A percentile compares a stretch with the other conserved stretches of the same genome.
phyloP scores from a whole-genome alignment of 2,797 vertebrate species.

The Hephaestus fuliginosus region DNA sequence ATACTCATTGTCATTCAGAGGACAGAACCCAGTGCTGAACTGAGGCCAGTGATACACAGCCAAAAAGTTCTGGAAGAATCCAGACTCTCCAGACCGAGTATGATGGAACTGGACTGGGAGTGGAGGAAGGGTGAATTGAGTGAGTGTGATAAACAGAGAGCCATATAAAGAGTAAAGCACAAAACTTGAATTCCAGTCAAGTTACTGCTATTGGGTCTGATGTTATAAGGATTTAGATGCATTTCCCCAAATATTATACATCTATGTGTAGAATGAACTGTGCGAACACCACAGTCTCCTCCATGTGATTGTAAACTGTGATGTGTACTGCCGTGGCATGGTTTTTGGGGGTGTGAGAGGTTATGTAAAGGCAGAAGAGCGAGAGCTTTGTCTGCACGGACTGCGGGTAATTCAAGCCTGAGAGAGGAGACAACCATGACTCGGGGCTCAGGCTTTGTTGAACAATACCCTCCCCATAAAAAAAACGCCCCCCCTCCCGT shows the following conservation, averaged over 20 bases:
- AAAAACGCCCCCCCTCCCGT: slow-evolving; percentile 48
- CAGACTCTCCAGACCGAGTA: slow-evolving; percentile 11
- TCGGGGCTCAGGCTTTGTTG: slow-evolving; percentile 42
- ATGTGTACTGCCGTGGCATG: slow-evolving; percentile 28
- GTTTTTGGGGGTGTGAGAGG: slow-evolving; percentile 57
- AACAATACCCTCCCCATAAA: slow-evolving; percentile 64
- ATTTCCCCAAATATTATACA: not conserved
- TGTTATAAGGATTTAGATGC: not conserved
- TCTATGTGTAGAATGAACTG: slow-evolving; percentile 9
- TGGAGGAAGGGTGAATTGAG: slow-evolving; percentile 4
- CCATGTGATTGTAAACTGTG: slow-evolving; percentile 34
- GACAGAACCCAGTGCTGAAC: slow-evolving; percentile 48
- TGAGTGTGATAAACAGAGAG: slow-evolving; percentile 20
- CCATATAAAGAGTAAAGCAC: slow-evolving; percentile 1
- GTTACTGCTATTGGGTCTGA: not conserved
- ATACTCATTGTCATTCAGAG: slow-evolving; percentile 63
- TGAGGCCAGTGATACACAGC: slow-evolving; percentile 41
- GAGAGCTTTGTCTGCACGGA: slow-evolving; percentile 68
- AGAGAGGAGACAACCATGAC: slow-evolving; percentile 71
- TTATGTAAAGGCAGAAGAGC: slow-evolving; percentile 79
- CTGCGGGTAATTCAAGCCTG: slow-evolving; percentile 64
- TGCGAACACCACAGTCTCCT: slow-evolving; percentile 13
- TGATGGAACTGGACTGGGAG: slow-evolving; percentile 37
- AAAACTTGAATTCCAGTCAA: not conserved
- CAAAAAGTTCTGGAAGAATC: slow-evolving; percentile 57